Conservation (phyloP, 2,888 invertebrate genomes). For the Cantharis rustica region DNA sequence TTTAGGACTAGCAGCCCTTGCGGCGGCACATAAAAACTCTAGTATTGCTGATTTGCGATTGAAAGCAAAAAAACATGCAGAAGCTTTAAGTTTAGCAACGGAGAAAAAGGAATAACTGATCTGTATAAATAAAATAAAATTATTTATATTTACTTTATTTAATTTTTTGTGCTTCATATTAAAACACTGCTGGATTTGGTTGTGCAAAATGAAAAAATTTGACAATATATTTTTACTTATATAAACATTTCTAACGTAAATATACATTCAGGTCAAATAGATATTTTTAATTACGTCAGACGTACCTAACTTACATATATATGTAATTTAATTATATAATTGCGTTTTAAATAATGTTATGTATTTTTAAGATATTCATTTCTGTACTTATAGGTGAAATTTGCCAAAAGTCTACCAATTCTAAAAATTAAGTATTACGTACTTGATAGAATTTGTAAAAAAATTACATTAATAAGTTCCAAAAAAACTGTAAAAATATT, state of each 20-base stretch:
- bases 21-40: constrained; percentile 84
- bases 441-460: background rate
- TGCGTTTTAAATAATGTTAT: background rate
- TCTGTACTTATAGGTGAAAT: background rate
- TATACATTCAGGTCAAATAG: constrained; percentile 11
- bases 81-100: constrained; percentile 74
- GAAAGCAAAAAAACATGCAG: constrained; percentile 92
- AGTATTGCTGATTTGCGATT: constrained; percentile 93
- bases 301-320: constrained; percentile 4
- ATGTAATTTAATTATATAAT: constrained; percentile 8
- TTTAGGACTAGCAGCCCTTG: constrained; percentile 78
- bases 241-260: constrained; percentile 16
- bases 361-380: background rate
- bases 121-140: constrained; percentile 6
- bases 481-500: background rate
- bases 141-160: constrained; percentile 10
- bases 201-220: constrained; percentile 23
- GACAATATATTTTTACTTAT: constrained; percentile 23
- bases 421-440: background rate
- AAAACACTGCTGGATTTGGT: constrained; percentile 19
- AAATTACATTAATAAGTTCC: background rate
- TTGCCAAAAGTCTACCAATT: background rate
- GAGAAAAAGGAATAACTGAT: constrained; percentile 38
- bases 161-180: constrained; percentile 9
- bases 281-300: constrained; percentile 14